A percentile compares a stretch with the other conserved stretches of the same genome.
These are phyloP conservation scores for Chionis minor DNA, from an alignment of 2,113 vertebrate genomes.

Conservation along the genomic window DNA sequence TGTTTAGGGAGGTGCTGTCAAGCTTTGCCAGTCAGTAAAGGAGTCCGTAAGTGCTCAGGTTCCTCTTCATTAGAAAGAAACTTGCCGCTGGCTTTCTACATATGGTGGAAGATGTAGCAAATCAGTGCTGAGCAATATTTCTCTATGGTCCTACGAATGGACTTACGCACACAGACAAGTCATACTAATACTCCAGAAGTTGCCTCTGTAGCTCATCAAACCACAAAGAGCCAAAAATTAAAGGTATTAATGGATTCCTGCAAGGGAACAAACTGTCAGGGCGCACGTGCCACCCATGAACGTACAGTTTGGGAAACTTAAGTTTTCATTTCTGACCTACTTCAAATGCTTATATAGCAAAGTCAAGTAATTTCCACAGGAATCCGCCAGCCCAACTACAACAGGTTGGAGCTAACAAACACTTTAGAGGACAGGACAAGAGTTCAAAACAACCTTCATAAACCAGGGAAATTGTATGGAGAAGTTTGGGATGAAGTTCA, in stretches of 20 bases:
- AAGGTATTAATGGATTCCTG: not conserved
- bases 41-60: not conserved
- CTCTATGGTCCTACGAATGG: not conserved
- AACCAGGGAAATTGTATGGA: not conserved
- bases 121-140: not conserved
- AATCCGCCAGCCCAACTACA: not conserved
- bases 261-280: not conserved
- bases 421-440: not conserved
- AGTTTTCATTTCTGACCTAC: not conserved
- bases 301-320: not conserved
- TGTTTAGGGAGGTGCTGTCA: conserved; percentile 32
- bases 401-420: not conserved
- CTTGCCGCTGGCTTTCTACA: not conserved
- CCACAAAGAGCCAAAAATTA: not conserved
- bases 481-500: not conserved
- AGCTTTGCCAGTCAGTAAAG: not conserved
- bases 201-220: not conserved
- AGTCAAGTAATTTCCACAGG: not conserved
- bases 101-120: not conserved
- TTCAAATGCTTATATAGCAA: not conserved
- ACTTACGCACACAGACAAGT: not conserved
- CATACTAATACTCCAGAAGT: not conserved
- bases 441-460: not conserved
- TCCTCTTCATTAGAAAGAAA: conserved; percentile 18
- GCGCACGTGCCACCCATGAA: not conserved